Evolutionary conservation across 1,140 invertebrate genomes (phyloP), one percentile per base, ranked within the genome.

Genomic region (Vanessa atalanta): DNA sequence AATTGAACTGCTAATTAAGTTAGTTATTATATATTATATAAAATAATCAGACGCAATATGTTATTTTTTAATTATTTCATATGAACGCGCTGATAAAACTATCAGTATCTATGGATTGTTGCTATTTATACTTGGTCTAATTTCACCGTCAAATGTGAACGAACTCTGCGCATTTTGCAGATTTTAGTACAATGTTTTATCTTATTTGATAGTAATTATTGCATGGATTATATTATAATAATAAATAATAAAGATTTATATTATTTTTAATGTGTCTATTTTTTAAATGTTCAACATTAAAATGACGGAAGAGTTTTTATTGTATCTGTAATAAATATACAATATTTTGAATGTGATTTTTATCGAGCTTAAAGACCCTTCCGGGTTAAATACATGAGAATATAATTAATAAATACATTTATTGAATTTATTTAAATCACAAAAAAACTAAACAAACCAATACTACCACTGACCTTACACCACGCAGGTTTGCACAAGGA

Each of bases 61-160:
- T 31, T 31, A 31, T 31, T 31, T 31, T 31, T 31, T 43, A 43
- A 43, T 43, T 9, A 43, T 43, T 43, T 8, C 9, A 43, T 9
- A 3, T 43, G 37, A 43, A 43, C 37, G 50, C 23, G 53, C 0
- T 57, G 9, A 23, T 57, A 23, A 57, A 16, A 53, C 51, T 20
- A 53, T 53, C n/a, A 13, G 53, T 23, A 57, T 23, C 53, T 57
- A 16, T 23, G 53, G 53, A 23, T 20, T 23, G 53, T 9, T 3
- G 53, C 53, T 57, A 57, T 26, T 57, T 23, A 57, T 57, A 57
- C 23, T 57, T 11, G 7, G 1, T 57, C 53, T 57, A 57, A 57
- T 57, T 57, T 57, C 20, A 57, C 53, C 20, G 23, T 57, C 53
- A 57, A 57, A 9, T 15, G 53, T 57, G 23, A 57, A 57, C 53